Base-by-base conservation (phyloP, 2,888 invertebrate species). In the Pasiphila rectangulata region DNA sequence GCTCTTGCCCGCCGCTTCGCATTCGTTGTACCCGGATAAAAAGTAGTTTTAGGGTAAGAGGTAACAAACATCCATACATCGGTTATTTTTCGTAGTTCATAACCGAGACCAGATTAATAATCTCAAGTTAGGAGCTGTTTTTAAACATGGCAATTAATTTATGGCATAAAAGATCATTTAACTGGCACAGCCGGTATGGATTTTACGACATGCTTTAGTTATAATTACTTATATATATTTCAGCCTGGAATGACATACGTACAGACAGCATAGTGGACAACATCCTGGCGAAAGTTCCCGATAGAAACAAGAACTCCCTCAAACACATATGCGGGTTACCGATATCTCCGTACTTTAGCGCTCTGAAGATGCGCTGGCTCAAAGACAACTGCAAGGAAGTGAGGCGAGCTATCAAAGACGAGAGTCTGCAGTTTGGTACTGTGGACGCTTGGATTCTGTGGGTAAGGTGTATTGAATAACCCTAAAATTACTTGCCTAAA, bases 361-460 rank as follows among this genome's bases (percentile, higher is more conserved):
- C 97, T 0, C 75, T 97, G 16, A 98, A 98, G 83, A 92, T 98
- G 67, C 86, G 93, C 9, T 98, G 98, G 98, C 74, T 98, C 24
- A 91, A 95, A 52, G 94, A 96, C 58, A 95, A 97, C 71, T 91
- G 95, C 0, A 91, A 93, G 1, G 91, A 91, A 0, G 96, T 98
- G 2, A 83, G 91, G 46, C 89, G 92, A 58, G 97, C 98, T 0
- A 92, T 95, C 24, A 85, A 92, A 24, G 94, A 95, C 25, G 93
- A 93, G 43, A 90, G 93, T 40, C 94, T 97, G 66, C 81, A 95
- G 60, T 95, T 96, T 54, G 97, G 97, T 0, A 99, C 98, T 0
- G 94, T 98, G 0, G 99, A 99, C 73, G 93, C 97, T 0, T 99
- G 99, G 99, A 92, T 99, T 32, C 85, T 99, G 46, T 99, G 98